Conservation (phyloP, 2,113 vertebrate genomes). For the Taxidea taxus region DNA sequence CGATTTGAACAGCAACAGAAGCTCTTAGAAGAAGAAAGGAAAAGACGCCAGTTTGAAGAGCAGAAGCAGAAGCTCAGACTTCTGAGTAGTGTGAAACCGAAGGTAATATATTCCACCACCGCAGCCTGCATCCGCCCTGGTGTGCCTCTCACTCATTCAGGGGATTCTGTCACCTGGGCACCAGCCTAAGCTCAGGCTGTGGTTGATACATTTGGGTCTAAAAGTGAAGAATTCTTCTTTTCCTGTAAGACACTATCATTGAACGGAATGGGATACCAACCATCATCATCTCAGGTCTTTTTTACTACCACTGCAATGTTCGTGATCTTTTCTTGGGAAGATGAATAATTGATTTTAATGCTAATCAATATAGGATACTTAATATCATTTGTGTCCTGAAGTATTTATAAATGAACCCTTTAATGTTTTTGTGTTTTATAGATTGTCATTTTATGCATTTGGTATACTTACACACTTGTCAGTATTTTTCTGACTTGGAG, state of each 20-base stretch:
- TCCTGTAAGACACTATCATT: neutral
- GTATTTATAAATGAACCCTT: slow-evolving; percentile 24
- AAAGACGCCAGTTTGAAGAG: slow-evolving; percentile 97
- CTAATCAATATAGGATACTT: neutral
- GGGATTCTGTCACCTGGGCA: neutral
- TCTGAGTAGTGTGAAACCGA: slow-evolving; percentile 97
- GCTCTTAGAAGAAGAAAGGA: slow-evolving; percentile 97
- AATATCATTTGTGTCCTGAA: neutral
- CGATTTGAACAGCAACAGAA: slow-evolving; percentile 97
- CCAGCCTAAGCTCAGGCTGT: neutral
- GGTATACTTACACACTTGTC: neutral
- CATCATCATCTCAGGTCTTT: neutral
- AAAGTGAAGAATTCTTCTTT: slow-evolving; percentile 29
- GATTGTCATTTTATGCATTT: slow-evolving; percentile 16
- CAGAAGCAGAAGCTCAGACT: slow-evolving; percentile 98
- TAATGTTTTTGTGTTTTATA: neutral
- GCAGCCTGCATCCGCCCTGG: rapidly evolving
- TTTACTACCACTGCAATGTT: neutral
- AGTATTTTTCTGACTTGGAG: neutral
- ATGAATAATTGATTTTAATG: neutral
- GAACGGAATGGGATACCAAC: neutral
- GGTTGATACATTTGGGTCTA: neutral
- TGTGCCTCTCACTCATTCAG: neutral
- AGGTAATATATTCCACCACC: slow-evolving; percentile 81
- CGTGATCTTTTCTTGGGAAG: neutral